Evolutionary conservation across 2,888 invertebrate genomes (phyloP), one percentile per base, ranked within the genome.

Genomic region (Frankliniella fusca): DNA sequence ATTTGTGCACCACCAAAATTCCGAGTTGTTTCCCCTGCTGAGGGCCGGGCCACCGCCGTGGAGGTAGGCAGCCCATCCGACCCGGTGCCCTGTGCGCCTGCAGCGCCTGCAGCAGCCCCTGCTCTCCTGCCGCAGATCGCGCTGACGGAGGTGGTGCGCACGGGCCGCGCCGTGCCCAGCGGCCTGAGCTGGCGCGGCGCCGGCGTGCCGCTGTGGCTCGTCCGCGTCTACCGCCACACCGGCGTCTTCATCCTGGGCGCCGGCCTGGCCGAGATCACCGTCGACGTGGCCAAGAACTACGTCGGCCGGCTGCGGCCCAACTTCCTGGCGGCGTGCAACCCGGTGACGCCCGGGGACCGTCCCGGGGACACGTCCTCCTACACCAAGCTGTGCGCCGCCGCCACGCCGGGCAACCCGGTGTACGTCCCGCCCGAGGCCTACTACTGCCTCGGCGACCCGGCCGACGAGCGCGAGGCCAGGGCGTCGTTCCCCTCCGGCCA

Each of bases 401-500:
- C 70, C 70, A 27, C 70, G 70, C 23, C 70, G 27, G 70, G 70
- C 70, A 76, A 76, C 70, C 70, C 70, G 23, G 70, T 76, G 27
- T 76, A 23, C 70, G 70, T 76, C 11, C 23, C 23, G 70, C 70
- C 70, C 23, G 27, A 3, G 23, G 27, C n/a, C 70, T 76, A 76
- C 70, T 76, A 76, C 70, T 76, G 70, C 70, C 70, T n/a, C 23
- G 70, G 70, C 7, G 70, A 23, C 70, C 23, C 70, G 11, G 70
- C 27, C 70, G 70, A 76, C 23, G 70, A 76, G 70, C 23, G 9
- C 23, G 70, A 76, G 27, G 70, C 70, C 80, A 85, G 88, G 80
- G 85, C 88, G 76, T 88, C 88, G 15, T 88, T 88, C 85, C 88
- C 88, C 49, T 88, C 88, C 50, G 88, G 88, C 28, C 88, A 88